phyloP scores from a whole-genome alignment of 2,113 vertebrate species.

The Myrmecophaga tridactyla region DNA sequence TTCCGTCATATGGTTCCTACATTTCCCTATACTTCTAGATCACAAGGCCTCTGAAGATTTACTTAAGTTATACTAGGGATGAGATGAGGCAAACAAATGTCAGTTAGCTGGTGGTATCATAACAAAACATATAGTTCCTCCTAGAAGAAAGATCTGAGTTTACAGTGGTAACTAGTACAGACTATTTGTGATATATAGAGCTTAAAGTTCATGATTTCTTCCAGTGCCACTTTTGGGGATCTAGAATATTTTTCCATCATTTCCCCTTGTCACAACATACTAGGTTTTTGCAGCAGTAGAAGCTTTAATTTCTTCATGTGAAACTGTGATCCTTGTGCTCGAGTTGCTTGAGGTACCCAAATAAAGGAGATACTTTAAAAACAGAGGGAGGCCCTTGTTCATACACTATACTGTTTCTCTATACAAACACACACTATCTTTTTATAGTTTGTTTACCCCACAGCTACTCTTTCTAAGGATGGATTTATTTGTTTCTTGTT shows the following conservation, averaged over 20 bases:
- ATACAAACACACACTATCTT: background rate
- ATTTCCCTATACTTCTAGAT: background rate
- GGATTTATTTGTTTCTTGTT: background rate
- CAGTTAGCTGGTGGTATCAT: background rate
- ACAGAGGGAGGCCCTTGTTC: background rate
- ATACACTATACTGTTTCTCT: background rate
- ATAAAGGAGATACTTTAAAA: background rate
- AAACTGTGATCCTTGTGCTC: background rate
- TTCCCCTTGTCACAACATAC: background rate
- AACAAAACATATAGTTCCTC: background rate
- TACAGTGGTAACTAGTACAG: background rate
- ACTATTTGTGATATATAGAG: background rate
- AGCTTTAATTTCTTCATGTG: background rate
- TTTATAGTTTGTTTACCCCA: background rate
- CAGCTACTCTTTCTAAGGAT: background rate
- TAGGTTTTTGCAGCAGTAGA: background rate
- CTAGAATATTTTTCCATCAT: conserved; percentile 13
- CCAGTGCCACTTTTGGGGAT: background rate
- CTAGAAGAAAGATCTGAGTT: background rate
- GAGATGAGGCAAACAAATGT: background rate
- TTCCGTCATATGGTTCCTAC: background rate
- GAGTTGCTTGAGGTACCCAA: background rate
- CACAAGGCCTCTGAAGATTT: background rate
- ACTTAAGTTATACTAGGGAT: background rate
- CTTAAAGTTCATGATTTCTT: background rate